A percentile compares a stretch with the other conserved stretches of the same genome.
Conservation (phyloP, 2,797 vertebrate genomes). For the Malurus leucopterus region DNA sequence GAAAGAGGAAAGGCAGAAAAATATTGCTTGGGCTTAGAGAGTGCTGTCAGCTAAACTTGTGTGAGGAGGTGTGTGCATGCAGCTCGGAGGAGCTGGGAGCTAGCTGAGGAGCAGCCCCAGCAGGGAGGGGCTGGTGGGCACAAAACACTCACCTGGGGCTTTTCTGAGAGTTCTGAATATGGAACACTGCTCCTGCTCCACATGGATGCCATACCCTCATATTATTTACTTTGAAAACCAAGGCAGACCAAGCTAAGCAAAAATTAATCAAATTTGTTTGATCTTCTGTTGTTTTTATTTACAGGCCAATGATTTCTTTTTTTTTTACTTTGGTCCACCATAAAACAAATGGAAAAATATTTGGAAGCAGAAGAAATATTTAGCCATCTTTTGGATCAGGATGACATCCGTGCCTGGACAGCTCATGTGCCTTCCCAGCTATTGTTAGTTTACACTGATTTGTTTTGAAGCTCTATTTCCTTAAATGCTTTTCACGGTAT, state of each 20-base stretch:
- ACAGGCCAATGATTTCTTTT: not conserved
- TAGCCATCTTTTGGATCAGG: not conserved
- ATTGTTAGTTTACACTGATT: not conserved
- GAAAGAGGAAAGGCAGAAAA: not conserved
- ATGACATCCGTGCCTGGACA: not conserved
- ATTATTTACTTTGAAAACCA: not conserved
- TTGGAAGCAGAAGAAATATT: not conserved
- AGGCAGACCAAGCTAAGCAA: not conserved
- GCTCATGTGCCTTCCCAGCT: not conserved
- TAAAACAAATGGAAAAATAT: not conserved
- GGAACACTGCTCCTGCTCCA: not conserved
- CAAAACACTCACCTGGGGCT: no score
- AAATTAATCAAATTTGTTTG: not conserved
- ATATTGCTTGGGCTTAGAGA: not conserved
- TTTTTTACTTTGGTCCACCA: not conserved
- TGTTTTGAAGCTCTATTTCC: not conserved
- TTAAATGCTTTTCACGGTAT: not conserved
- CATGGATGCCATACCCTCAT: not conserved
- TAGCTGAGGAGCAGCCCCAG: not conserved
- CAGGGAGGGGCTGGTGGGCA: not conserved
- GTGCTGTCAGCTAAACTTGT: not conserved
- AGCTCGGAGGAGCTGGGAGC: not conserved
- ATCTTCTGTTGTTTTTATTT: not conserved
- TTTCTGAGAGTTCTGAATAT: not conserved
- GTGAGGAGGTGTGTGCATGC: not conserved